Percentiles rank a stretch among this genome's conserved stretches.
phyloP scores from a whole-genome alignment of 1,140 invertebrate genomes.

The Rhynchophorus ferrugineus region DNA sequence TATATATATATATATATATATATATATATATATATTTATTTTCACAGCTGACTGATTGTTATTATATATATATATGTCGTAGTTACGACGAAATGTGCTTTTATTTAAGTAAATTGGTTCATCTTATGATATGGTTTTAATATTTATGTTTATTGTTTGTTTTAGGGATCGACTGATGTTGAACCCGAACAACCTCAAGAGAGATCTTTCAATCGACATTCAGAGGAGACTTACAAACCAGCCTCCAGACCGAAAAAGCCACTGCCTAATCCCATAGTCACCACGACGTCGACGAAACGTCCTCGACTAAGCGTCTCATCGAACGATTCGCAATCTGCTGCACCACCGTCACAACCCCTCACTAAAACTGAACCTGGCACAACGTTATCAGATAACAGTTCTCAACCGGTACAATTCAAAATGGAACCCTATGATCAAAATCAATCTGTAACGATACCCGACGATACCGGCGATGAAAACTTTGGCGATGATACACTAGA shows the following conservation, averaged over 20 bases:
- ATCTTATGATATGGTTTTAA: no score
- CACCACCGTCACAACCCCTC: slow-evolving; percentile 9
- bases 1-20: no score
- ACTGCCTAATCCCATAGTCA: slow-evolving; percentile 11
- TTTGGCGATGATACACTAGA: slow-evolving; percentile 31
- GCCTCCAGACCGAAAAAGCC: slow-evolving; percentile 26
- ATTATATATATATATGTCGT: no score
- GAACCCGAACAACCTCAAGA: slow-evolving; percentile 23
- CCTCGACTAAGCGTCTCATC: slow-evolving; percentile 24
- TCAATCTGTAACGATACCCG: slow-evolving; percentile 24
- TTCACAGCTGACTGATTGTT: no score
- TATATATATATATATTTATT: no score
- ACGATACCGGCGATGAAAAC: slow-evolving; percentile 28
- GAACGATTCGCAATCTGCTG: slow-evolving; percentile 21
- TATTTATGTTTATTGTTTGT: background rate
- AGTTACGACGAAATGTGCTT: no score
- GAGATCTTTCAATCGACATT: slow-evolving; percentile 13
- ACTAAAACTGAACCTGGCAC: slow-evolving; percentile 29
- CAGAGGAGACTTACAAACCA: slow-evolving; percentile 20
- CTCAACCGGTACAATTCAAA: slow-evolving; percentile 32
- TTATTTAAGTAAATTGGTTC: no score
- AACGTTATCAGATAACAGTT: slow-evolving; percentile 2
- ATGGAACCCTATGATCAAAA: slow-evolving; percentile 35
- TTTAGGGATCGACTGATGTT: slow-evolving; percentile 28
- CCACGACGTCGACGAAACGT: slow-evolving; percentile 22